Conservation (phyloP, 2,797 vertebrate species). For the Enteromius thamalakanensis region DNA sequence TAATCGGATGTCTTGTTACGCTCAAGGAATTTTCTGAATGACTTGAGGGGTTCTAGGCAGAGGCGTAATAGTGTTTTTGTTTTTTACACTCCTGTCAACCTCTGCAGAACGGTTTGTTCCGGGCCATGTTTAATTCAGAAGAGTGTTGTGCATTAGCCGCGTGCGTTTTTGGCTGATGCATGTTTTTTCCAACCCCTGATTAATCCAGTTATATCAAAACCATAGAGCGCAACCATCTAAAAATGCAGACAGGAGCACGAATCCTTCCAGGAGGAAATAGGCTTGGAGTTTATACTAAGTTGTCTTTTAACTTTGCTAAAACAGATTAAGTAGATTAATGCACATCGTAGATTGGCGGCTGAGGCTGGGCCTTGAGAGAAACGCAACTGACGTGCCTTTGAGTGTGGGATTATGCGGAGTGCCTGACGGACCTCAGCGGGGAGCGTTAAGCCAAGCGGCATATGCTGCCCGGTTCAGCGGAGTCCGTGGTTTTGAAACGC, state of each 20-base stretch:
- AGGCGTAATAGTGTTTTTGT: conserved; percentile 33
- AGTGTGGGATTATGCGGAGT: conserved; percentile 32
- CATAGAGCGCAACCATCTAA: conserved; percentile 10
- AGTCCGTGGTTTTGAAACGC: conserved; percentile 40
- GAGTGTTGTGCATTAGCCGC: conserved; percentile 68
- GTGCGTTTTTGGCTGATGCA: conserved; percentile 47
- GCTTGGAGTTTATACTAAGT: conserved; percentile 6
- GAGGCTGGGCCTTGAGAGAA: conserved; percentile 13
- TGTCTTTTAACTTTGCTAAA: conserved; percentile 21
- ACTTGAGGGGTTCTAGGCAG: conserved; percentile 39
- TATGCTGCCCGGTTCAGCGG: conserved; percentile 34
- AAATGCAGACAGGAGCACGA: conserved; percentile 17
- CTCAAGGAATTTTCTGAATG: conserved; percentile 48
- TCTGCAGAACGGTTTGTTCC: conserved; percentile 63
- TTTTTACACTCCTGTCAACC: conserved; percentile 57
- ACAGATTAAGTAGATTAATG: conserved; percentile 45
- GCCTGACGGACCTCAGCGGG: conserved; percentile 4
- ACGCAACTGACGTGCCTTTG: conserved; percentile 24
- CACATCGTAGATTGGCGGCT: neutral
- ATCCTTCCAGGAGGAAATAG: conserved; percentile 20
- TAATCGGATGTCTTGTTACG: conserved; percentile 45
- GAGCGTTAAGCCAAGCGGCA: conserved; percentile 36
- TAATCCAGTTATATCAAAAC: conserved; percentile 70
- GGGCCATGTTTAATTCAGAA: conserved; percentile 77
- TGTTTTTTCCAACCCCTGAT: conserved; percentile 59